Conservation (phyloP, 2,888 invertebrate species). For the Coelinius sp. region DNA sequence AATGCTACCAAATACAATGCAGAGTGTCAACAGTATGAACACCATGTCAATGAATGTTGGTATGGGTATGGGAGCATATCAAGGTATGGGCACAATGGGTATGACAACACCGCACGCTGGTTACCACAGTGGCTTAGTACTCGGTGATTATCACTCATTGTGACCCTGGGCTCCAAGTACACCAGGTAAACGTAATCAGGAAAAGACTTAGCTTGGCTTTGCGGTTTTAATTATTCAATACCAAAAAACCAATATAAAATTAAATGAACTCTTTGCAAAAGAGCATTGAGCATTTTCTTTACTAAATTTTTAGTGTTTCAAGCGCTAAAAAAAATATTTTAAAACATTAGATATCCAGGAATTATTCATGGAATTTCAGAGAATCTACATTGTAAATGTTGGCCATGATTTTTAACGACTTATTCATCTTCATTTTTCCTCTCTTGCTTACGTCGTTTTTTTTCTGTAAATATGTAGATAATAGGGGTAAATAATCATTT, state of each 20-base stretch:
- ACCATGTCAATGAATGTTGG: slow-evolving; percentile 68
- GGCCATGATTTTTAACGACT: background rate
- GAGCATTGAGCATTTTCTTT: slow-evolving; percentile 15
- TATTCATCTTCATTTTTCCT: slow-evolving; percentile 51
- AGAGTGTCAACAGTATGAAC: slow-evolving; percentile 68
- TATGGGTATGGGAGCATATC: slow-evolving; percentile 68
- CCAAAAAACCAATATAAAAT: slow-evolving; percentile 6
- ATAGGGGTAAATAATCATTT: slow-evolving; percentile 41
- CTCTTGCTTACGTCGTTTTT: slow-evolving; percentile 59
- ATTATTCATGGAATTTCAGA: slow-evolving; percentile 16
- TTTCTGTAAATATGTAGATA: slow-evolving; percentile 68
- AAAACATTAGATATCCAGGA: background rate
- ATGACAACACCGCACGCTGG: slow-evolving; percentile 66
- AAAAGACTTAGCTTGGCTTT: slow-evolving; percentile 61
- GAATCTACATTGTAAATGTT: slow-evolving; percentile 15
- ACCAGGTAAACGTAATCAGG: slow-evolving; percentile 62
- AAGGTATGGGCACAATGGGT: slow-evolving; percentile 68
- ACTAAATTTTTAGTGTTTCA: slow-evolving; percentile 20
- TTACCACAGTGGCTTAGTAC: slow-evolving; percentile 67
- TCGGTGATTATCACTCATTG: slow-evolving; percentile 69
- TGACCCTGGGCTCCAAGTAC: slow-evolving; percentile 67
- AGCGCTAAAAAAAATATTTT: background rate
- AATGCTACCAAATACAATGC: slow-evolving; percentile 68
- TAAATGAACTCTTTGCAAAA: background rate
- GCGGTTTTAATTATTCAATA: slow-evolving; percentile 2